These are phyloP conservation scores for Typhlichthys subterraneus DNA, from an alignment of 2,797 vertebrate species.

Conservation along the genomic window DNA sequence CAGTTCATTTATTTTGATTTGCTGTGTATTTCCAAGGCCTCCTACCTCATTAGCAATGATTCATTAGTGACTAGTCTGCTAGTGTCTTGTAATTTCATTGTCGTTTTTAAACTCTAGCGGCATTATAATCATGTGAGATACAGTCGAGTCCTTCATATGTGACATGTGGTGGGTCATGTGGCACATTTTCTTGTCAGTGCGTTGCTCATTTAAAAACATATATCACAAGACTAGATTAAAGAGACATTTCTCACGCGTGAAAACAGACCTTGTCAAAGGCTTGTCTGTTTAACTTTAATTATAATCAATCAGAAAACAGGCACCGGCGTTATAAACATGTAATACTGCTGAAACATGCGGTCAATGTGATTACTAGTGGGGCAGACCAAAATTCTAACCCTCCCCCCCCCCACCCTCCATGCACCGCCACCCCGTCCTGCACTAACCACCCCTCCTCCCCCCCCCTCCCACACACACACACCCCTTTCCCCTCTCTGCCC, in stretches of 20 bases:
- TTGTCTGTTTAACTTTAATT: conserved; percentile 19
- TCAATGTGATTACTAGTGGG: conserved; percentile 25
- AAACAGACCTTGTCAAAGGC: conserved; percentile 2
- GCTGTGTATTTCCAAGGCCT: conserved; percentile 64
- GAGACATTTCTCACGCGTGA: conserved; percentile 37
- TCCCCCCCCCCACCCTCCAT: neutral
- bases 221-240: conserved; percentile 28
- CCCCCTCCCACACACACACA: no score
- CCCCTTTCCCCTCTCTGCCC: neutral
- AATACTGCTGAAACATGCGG: conserved; percentile 23
- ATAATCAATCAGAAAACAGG: conserved; percentile 25
- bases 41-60: conserved; percentile 75
- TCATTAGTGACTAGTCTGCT: conserved; percentile 55
- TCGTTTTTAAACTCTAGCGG: conserved; percentile 18
- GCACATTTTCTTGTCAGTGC: conserved; percentile 1
- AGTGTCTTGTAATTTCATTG: conserved; percentile 44
- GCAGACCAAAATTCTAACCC: conserved; percentile 40
- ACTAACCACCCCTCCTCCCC: no score
- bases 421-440: no score
- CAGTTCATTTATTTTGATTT: conserved; percentile 76
- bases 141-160: neutral
- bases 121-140: neutral
- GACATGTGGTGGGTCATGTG: conserved; percentile 5
- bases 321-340: conserved; percentile 29
- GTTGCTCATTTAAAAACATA: conserved; percentile 3